phyloP scores from a whole-genome alignment of 2,113 vertebrate genomes.

The Mixornis gularis region DNA sequence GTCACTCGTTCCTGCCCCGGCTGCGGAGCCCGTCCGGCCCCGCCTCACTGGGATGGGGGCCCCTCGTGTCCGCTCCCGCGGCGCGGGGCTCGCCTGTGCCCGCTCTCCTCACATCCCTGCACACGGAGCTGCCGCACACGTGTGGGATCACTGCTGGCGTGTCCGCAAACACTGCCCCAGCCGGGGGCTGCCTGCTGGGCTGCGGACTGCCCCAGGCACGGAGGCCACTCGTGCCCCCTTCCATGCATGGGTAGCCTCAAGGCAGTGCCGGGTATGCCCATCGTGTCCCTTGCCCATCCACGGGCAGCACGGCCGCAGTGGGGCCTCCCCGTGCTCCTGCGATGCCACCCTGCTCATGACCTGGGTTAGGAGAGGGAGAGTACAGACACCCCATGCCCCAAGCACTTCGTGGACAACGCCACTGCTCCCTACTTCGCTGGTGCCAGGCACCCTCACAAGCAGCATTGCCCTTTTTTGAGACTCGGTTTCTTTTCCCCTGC shows the following conservation, averaged over 20 bases:
- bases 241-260: rapidly evolving
- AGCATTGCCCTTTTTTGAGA: not conserved
- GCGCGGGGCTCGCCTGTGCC: not conserved
- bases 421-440: rapidly evolving
- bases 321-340: not conserved
- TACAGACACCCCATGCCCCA: rapidly evolving
- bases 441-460: no score
- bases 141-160: rapidly evolving
- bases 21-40: not conserved
- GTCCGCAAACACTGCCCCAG: rapidly evolving
- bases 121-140: rapidly evolving
- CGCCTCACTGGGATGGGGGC: not conserved
- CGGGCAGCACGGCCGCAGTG: rapidly evolving
- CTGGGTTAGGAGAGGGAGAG: not conserved
- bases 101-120: rapidly evolving
- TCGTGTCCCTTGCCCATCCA: not conserved
- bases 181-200: not conserved
- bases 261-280: rapidly evolving
- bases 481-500: not conserved
- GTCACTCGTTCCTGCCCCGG: not conserved
- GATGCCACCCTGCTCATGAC: rapidly evolving
- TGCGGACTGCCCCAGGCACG: rapidly evolving
- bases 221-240: rapidly evolving
- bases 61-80: not conserved
- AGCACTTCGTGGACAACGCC: rapidly evolving